Base-by-base conservation (phyloP, 2,797 vertebrate genomes). In the Micromesistius poutassou region DNA sequence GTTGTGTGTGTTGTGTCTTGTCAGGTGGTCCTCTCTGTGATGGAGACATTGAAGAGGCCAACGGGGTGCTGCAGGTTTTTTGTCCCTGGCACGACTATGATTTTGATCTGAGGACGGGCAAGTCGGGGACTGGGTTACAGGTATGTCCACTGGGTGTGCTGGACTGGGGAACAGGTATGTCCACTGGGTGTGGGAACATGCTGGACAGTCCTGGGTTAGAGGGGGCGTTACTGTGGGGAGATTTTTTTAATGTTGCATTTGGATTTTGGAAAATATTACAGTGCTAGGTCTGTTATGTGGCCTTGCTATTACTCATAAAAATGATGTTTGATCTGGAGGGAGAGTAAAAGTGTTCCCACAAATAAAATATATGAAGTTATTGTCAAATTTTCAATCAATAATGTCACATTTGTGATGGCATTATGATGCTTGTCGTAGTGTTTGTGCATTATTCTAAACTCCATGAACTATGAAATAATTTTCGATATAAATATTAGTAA, bases 81-180 rank as follows among this genome's bases (percentile, higher is more conserved):
- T 95, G 94, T 74, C 94, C 94, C 46, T 95, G 94, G 94, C 94
- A 95, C 14, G 93, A 95, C 78, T 94, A 94, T 73, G 82, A 93
- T 82, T 95, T 94, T 85, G 87, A 94, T 77, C 92, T 95, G 76
- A 90, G 89, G 76, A 94, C 93, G 0, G 94, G 93, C 40, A 86
- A 40, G 73, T 95, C 94, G 28, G 90, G 91, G 72, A 85, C 91
- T 5, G 91, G 92, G 5, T 85, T 95, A 81, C 87, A 94, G 90
- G 94, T 94, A 55, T 83, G 88, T 78, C 71, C 71, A 36, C 10
- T 42, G 12, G 14, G 10, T 42, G 10, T 14, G 40, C 40, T 42
- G 12, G 14, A 42, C 40, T 42, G 3, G 10, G 40, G 12, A 42
- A 10, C 12, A 25, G 28, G 40, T 94, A 55, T 83, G 88, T 78